These are phyloP conservation scores for Aphelinus certus DNA, from an alignment of 1,140 invertebrate species.

Conservation along the genomic window DNA sequence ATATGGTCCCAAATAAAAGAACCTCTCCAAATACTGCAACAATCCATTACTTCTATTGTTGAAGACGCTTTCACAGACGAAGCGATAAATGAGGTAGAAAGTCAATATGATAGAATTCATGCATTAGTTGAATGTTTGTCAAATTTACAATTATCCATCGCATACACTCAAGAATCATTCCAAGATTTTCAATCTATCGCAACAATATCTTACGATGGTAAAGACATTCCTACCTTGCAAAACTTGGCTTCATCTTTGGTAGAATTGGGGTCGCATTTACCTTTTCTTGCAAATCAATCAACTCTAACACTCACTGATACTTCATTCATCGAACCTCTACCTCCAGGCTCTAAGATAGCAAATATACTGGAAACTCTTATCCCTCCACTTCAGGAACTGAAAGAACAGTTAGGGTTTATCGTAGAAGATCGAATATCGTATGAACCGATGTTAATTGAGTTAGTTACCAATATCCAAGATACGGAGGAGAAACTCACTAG, in stretches of 20 bases:
- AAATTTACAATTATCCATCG: slow-evolving; percentile 58
- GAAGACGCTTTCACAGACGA: slow-evolving; percentile 41
- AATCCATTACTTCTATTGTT: slow-evolving; percentile 52
- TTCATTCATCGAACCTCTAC: no score
- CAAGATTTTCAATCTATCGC: slow-evolving; percentile 7
- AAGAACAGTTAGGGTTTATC: slow-evolving; percentile 66
- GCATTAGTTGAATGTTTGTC: slow-evolving; percentile 37
- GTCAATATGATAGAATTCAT: slow-evolving; percentile 39
- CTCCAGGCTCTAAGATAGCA: neutral
- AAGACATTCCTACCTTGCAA: slow-evolving; percentile 56
- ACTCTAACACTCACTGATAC: neutral
- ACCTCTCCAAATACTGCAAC: slow-evolving; percentile 47
- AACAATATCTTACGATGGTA: slow-evolving; percentile 48
- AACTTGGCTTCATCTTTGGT: slow-evolving; percentile 65
- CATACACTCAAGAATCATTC: slow-evolving; percentile 55
- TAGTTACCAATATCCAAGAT: no score
- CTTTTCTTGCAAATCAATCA: slow-evolving; percentile 47
- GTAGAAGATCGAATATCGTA: slow-evolving; percentile 49
- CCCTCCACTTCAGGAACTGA: slow-evolving; percentile 65
- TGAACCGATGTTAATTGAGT: no score
- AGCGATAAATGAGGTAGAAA: neutral
- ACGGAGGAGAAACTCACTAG: no score
- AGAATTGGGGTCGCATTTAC: slow-evolving; percentile 56
- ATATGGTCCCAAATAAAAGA: slow-evolving; percentile 42
- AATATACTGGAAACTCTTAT: slow-evolving; percentile 57